Base-by-base conservation (phyloP, 2,797 vertebrate species). In the Mormyrops boulengeri region DNA sequence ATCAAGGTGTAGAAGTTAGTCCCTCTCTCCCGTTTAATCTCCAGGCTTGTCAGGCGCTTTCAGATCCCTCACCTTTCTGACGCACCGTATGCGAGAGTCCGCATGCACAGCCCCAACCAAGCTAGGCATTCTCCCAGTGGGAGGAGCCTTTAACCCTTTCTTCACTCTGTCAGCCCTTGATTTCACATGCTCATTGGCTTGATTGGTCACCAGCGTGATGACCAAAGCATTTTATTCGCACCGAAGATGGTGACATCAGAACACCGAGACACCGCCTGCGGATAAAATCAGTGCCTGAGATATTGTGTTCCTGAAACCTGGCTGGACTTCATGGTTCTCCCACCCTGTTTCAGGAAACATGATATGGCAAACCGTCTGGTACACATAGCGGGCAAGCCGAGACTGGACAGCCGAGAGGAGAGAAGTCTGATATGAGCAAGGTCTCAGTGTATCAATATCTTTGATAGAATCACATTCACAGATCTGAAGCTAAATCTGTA, bases 111-210 rank as follows among this genome's bases (percentile, higher is more conserved):
- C 50, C 57, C 57, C 87, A 49, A 11, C 60, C 87, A 49, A 49
- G 2, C 38, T 47, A 22, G 30, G 34, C 11, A 19, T 41, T 88
- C 52, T 38, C 49, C 85, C 52, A 26, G 11, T 50, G 85, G 85
- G 85, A 87, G 85, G 85, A 87, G 82, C 17, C 44, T 60, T 88
- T 69, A 88, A 88, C 87, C 57, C 87, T 62, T 88, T 26, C 34
- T 49, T 62, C n/a, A 26, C 87, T 41, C 44, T 44, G 60, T 3
- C 17, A 19, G 26, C 22, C 12, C 30, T 57, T 57, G 2, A 38
- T 14, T 41, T 34, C 34, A 57, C 50, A 38, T 19, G 34, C 85
- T 87, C 9, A 52, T 41, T 50, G 53, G 30, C 41, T 14, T 19
- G 38, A 47, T n/a, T 47, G 34, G 38, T 84, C 77, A 44, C 41